Percentiles rank a stretch among this genome's conserved stretches.
These are phyloP conservation scores for Poecilia picta DNA, from an alignment of 2,797 vertebrate species.

Conservation along the genomic window DNA sequence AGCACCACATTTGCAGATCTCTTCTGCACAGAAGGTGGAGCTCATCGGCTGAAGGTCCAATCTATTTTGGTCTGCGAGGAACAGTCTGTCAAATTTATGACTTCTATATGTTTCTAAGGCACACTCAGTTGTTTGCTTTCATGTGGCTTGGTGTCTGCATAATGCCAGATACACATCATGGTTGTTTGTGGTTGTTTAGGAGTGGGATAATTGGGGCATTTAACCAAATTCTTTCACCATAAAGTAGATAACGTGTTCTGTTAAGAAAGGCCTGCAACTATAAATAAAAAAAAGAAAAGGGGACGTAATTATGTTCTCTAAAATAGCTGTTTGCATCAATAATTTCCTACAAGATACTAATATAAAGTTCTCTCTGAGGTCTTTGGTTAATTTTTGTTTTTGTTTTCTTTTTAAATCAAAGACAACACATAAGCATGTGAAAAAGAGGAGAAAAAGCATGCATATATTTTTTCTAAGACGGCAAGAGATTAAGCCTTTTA, in stretches of 20 bases:
- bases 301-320: not conserved
- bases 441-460: not conserved
- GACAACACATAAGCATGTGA: not conserved
- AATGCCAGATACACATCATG: not conserved
- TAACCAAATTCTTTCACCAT: not conserved
- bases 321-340: not conserved
- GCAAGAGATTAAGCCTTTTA: not conserved
- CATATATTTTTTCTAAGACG: not conserved
- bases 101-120: slow-evolving; percentile 28
- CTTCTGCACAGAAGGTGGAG: slow-evolving; percentile 25
- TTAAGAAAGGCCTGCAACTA: not conserved
- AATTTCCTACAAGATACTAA: not conserved
- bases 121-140: slow-evolving; percentile 8
- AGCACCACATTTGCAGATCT: slow-evolving; percentile 50
- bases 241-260: not conserved
- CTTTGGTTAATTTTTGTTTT: not conserved
- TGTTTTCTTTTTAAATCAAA: not conserved
- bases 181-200: slow-evolving; percentile 1
- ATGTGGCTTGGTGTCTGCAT: not conserved
- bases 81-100: slow-evolving; percentile 31
- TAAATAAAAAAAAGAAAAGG: not conserved
- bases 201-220: not conserved
- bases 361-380: not conserved
- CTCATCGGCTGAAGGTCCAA: slow-evolving; percentile 56
- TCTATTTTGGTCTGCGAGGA: slow-evolving; percentile 62